phyloP scores from a whole-genome alignment of 2,888 invertebrate genomes.

The Azorinus chamasolen region DNA sequence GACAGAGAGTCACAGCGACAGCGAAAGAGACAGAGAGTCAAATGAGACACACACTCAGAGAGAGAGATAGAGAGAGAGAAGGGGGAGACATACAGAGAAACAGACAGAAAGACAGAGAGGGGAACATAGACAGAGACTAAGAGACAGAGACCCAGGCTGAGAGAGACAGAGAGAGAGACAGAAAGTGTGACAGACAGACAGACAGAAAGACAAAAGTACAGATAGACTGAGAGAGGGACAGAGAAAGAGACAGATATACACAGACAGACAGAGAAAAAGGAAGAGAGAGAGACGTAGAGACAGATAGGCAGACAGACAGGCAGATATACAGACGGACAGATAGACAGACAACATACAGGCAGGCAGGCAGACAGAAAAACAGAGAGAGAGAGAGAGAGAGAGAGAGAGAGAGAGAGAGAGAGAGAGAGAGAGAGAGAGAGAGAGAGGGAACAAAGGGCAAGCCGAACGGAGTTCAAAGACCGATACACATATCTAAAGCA shows the following conservation, averaged over 20 bases:
- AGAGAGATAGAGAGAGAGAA: background rate
- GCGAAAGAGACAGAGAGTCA: too few relatives aligned
- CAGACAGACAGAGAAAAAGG: background rate
- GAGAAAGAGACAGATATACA: background rate
- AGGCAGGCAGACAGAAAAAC: background rate
- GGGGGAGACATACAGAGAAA: background rate
- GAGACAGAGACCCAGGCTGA: background rate
- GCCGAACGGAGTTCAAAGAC: background rate
- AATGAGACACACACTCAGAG: background rate
- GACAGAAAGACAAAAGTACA: too few relatives aligned
- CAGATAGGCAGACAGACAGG: background rate
- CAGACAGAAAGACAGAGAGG: background rate
- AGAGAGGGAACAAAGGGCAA: background rate
- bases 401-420: conserved; percentile 13
- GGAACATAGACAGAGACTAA: background rate
- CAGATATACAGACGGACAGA: background rate
- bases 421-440: conserved; percentile 11
- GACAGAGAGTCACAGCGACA: too few relatives aligned
- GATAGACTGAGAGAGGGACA: background rate
- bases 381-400: conserved; percentile 6
- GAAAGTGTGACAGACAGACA: background rate
- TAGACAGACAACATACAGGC: background rate
- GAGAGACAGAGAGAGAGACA: background rate
- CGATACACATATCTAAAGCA: background rate
- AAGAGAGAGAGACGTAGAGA: background rate